These are phyloP conservation scores for Balaeniceps rex DNA, from an alignment of 2,113 vertebrate species.

Conservation along the genomic window DNA sequence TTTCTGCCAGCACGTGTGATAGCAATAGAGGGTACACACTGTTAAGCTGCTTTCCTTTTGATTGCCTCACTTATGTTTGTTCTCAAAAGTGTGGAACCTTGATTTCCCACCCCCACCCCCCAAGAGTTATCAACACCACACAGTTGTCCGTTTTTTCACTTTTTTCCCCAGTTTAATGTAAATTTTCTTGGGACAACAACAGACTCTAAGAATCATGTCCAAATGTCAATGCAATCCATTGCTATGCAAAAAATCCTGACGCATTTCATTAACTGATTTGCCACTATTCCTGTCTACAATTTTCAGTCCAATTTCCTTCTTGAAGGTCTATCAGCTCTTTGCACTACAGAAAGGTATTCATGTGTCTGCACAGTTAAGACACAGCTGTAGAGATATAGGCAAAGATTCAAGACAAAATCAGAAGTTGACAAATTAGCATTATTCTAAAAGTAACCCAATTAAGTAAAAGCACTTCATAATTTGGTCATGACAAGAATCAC, in stretches of 20 bases:
- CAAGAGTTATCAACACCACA: background rate
- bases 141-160: background rate
- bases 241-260: background rate
- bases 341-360: background rate
- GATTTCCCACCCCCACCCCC: fast-evolving
- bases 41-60: background rate
- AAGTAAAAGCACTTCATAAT: background rate
- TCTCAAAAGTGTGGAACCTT: background rate
- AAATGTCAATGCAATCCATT: background rate
- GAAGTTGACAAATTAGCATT: background rate
- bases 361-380: background rate
- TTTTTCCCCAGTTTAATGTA: background rate
- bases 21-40: background rate
- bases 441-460: background rate
- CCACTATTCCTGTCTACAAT: background rate
- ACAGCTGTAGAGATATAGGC: background rate
- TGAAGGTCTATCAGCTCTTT: background rate
- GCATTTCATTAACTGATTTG: background rate
- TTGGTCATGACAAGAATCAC: background rate
- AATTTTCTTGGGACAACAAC: background rate
- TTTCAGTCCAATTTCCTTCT: background rate
- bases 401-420: background rate
- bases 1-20: background rate
- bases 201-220: background rate
- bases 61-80: background rate